Conservation (phyloP, 2,888 invertebrate species). For the Lochmaea capreae region DNA sequence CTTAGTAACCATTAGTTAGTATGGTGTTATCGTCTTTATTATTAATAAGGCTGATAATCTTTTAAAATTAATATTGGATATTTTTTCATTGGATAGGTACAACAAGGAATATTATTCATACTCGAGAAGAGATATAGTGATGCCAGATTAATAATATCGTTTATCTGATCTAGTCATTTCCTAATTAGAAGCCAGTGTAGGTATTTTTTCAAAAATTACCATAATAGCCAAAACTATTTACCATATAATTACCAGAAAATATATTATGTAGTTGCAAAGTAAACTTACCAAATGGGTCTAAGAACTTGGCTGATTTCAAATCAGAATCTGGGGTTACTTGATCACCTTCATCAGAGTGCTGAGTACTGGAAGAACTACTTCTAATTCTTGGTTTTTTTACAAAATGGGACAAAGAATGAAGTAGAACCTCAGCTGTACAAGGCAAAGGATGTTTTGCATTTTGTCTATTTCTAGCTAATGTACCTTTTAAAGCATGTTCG, state of each 20-base stretch:
- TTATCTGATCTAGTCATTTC: no score
- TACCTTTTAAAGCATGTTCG: conserved; percentile 76
- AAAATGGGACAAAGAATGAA: conserved; percentile 76
- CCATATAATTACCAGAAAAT: not conserved
- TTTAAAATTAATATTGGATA: no score
- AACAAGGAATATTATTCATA: no score
- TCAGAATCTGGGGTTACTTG: conserved; percentile 64
- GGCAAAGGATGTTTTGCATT: conserved; percentile 72
- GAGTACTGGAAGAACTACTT: conserved; percentile 52
- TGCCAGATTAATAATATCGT: no score
- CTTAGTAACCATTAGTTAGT: no score
- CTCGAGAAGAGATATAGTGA: no score
- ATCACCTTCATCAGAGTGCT: conserved; percentile 58
- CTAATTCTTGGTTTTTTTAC: conserved; percentile 63
- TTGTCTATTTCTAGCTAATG: conserved; percentile 72
- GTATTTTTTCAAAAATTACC: no score
- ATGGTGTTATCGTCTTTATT: no score
- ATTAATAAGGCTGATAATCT: no score
- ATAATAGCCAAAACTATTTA: no score
- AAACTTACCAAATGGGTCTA: conserved; percentile 73
- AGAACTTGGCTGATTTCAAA: conserved; percentile 62
- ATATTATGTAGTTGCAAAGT: not conserved
- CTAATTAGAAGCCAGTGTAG: no score
- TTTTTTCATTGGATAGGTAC: no score
- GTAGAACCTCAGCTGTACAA: conserved; percentile 74